These are phyloP conservation scores for Porites evermanni DNA, from an alignment of 92 coral and sea anemone genomes.

Conservation along the genomic window DNA sequence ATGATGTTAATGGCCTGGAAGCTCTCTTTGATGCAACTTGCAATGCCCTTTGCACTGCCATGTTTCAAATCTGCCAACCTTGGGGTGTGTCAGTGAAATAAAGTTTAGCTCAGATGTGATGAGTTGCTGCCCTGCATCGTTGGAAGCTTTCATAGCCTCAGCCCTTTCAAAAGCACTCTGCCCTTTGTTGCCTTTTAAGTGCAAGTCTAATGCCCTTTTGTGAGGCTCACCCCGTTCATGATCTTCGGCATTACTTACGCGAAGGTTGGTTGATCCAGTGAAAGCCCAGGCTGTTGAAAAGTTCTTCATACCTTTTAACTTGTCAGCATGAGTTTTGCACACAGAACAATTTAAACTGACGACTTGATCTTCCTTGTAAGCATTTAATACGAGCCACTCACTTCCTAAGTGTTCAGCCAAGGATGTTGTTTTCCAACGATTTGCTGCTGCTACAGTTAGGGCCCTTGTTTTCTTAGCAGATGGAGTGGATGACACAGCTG, in stretches of 20 bases:
- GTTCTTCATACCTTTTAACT: conserved; percentile 68
- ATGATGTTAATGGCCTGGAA: conserved; percentile 51
- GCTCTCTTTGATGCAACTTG: too few relatives aligned
- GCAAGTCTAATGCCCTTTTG: conserved; percentile 70
- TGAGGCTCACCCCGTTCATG: conserved; percentile 82
- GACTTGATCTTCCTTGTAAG: conserved; percentile 36
- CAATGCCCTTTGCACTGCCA: too few relatives aligned
- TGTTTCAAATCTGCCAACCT: too few relatives aligned
- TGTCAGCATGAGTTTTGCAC: conserved; percentile 66
- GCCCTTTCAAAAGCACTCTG: too few relatives aligned
- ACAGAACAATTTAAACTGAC: conserved; percentile 60
- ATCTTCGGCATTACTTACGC: conserved; percentile 68
- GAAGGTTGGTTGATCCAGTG: conserved; percentile 69
- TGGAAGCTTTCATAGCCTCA: too few relatives aligned
- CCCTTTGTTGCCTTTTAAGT: too few relatives aligned
- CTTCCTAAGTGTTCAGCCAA: conserved; percentile 58
- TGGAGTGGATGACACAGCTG: conserved; percentile 25
- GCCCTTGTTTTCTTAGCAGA: conserved; percentile 16
- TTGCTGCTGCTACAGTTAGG: conserved; percentile 54
- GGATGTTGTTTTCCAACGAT: conserved; percentile 66
- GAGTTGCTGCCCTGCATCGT: too few relatives aligned
- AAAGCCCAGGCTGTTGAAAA: conserved; percentile 75
- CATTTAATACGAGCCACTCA: conserved; percentile 66
- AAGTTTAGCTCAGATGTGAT: too few relatives aligned
- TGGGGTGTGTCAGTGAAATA: too few relatives aligned